Percentiles rank a stretch among this genome's conserved stretches.
phyloP scores from a whole-genome alignment of 2,113 vertebrate species.

The Penelope pileata region DNA sequence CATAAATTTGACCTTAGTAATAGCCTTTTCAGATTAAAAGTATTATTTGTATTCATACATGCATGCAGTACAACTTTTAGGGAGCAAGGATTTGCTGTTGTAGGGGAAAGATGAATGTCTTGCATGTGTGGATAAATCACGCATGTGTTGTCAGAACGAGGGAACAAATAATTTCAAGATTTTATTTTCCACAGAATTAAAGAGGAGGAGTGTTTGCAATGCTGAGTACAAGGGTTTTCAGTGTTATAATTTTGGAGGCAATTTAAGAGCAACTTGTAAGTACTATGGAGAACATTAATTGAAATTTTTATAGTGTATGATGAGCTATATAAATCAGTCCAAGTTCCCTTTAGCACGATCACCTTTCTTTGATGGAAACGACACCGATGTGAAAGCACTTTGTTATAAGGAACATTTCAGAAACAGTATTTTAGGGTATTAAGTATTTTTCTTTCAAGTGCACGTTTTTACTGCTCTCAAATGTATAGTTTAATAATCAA shows the following conservation, averaged over 20 bases:
- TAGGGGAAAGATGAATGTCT: not conserved
- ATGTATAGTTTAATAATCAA: not conserved
- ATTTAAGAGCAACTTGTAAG: constrained; percentile 1
- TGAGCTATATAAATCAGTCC: not conserved
- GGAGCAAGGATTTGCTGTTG: not conserved
- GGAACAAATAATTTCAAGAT: not conserved
- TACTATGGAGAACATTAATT: not conserved
- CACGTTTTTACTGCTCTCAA: not conserved
- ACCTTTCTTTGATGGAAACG: not conserved
- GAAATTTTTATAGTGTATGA: not conserved
- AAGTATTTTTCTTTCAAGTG: not conserved
- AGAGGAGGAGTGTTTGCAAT: not conserved
- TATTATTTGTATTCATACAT: not conserved
- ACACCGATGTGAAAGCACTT: not conserved
- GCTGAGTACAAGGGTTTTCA: not conserved
- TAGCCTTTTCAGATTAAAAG: not conserved
- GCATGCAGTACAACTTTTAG: not conserved
- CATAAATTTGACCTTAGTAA: not conserved
- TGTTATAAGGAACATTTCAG: not conserved
- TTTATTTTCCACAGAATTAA: not conserved
- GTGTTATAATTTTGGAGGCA: not conserved
- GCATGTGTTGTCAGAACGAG: not conserved
- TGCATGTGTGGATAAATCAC: not conserved
- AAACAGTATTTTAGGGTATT: not conserved
- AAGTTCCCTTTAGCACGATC: not conserved